These are phyloP conservation scores for Bungarus multicinctus DNA, from an alignment of 2,113 vertebrate species.

Conservation along the genomic window DNA sequence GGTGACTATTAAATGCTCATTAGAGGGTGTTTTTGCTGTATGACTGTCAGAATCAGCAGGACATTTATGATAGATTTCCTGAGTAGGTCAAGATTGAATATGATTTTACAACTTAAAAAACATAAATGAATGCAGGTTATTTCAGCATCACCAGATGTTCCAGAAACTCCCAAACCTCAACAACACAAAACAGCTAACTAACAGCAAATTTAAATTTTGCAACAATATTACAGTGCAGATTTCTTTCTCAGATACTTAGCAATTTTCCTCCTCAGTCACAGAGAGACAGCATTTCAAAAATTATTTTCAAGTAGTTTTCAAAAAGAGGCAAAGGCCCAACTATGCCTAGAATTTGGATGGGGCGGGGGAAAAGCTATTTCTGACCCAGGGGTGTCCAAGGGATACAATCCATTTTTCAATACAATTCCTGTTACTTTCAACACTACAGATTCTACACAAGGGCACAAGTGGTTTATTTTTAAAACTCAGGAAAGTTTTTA, in stretches of 20 bases:
- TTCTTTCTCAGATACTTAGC: slow-evolving; percentile 56
- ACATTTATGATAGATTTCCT: slow-evolving; percentile 84
- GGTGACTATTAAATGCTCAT: slow-evolving; percentile 87
- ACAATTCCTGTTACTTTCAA: background rate
- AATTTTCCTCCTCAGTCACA: slow-evolving; percentile 32
- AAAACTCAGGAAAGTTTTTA: background rate
- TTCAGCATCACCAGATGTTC: slow-evolving; percentile 82
- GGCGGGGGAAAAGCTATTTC: background rate
- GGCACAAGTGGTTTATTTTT: background rate
- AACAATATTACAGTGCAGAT: slow-evolving; percentile 55
- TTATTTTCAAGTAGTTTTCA: background rate
- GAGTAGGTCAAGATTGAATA: slow-evolving; percentile 84
- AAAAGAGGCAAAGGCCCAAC: background rate
- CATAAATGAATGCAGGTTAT: slow-evolving; percentile 81
- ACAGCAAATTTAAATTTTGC: slow-evolving; percentile 70
- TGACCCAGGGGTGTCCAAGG: background rate
- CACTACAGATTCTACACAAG: background rate
- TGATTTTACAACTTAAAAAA: slow-evolving; percentile 85
- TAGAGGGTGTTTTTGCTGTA: slow-evolving; percentile 84
- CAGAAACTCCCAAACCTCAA: slow-evolving; percentile 65
- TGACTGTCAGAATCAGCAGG: slow-evolving; percentile 84
- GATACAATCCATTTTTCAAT: background rate
- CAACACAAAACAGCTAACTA: slow-evolving; percentile 64
- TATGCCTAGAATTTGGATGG: background rate
- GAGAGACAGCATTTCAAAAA: background rate